phyloP scores from a whole-genome alignment of 2,888 invertebrate genomes.

The Drosophila subsilvestris region DNA sequence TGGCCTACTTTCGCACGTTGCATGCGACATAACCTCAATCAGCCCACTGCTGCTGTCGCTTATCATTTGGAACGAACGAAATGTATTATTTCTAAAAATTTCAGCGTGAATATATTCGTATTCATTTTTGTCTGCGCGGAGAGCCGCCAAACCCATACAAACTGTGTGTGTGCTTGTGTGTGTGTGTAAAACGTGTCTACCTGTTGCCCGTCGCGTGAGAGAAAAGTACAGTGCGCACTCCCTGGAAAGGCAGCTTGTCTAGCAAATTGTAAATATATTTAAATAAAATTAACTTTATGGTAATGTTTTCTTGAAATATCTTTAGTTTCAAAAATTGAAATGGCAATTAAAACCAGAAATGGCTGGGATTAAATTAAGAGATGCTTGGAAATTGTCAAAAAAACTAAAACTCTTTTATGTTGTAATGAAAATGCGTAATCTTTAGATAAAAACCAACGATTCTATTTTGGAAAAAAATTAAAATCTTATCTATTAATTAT shows the following conservation, averaged over 20 bases:
- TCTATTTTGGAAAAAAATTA: background rate
- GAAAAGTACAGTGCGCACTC: conserved; percentile 29
- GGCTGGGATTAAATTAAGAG: too few relatives aligned
- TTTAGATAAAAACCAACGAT: background rate
- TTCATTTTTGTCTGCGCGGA: conserved; percentile 6
- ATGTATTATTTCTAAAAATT: conserved; percentile 3
- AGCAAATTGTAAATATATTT: too few relatives aligned
- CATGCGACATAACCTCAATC: conserved; percentile 62
- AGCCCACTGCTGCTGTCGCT: conserved; percentile 2
- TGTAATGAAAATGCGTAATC: too few relatives aligned
- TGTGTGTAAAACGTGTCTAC: conserved; percentile 34
- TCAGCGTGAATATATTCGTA: background rate
- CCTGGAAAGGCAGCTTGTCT: background rate
- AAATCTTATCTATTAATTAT: background rate
- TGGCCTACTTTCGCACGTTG: conserved; percentile 54
- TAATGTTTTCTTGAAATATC: background rate
- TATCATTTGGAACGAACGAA: background rate
- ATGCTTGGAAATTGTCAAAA: too few relatives aligned
- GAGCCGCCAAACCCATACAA: conserved; percentile 10
- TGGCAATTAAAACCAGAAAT: background rate
- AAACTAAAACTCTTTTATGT: too few relatives aligned
- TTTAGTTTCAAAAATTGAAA: too few relatives aligned
- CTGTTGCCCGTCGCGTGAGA: conserved; percentile 42
- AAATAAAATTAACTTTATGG: background rate
- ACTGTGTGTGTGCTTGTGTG: conserved; percentile 1